A percentile compares a stretch with the other conserved stretches of the same genome.
phyloP scores from a whole-genome alignment of 2,888 invertebrate species.

The Tetanocera ferruginea region DNA sequence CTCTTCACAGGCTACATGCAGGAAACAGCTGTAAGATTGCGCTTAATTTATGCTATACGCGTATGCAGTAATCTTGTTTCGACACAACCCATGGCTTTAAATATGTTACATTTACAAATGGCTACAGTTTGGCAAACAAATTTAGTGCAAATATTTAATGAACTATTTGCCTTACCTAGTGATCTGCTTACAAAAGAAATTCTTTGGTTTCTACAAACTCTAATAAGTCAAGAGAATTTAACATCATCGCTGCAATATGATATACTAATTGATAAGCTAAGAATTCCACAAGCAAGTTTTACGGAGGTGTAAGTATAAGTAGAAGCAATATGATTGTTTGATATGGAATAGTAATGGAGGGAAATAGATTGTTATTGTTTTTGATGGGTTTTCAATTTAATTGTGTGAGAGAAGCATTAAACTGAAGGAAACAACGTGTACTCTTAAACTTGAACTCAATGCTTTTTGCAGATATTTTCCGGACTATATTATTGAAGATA shows the following conservation, averaged over 20 bases:
- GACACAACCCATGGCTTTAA: conserved; percentile 35
- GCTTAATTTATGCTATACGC: conserved; percentile 55
- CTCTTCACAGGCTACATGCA: conserved; percentile 10
- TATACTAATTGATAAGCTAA: not conserved
- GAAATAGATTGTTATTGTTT: not conserved
- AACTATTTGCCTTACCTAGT: conserved; percentile 54
- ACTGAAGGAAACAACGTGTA: no score
- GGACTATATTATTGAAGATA: no score
- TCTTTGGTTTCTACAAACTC: conserved; percentile 53
- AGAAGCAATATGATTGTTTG: not conserved
- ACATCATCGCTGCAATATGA: not conserved
- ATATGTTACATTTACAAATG: conserved; percentile 46
- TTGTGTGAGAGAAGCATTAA: no score
- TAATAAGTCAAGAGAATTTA: conserved; percentile 4
- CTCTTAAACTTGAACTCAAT: no score
- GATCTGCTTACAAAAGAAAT: conserved; percentile 49
- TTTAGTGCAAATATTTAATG: conserved; percentile 54
- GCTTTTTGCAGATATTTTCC: no score
- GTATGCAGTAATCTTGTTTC: conserved; percentile 58
- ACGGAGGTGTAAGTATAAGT: not conserved
- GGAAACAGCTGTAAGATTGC: conserved; percentile 47
- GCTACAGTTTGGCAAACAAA: conserved; percentile 49
- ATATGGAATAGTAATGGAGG: not conserved
- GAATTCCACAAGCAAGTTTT: conserved; percentile 10
- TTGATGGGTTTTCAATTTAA: no score